Conservation (phyloP, 1,140 invertebrate species). For the Drosophila trapezifrons region DNA sequence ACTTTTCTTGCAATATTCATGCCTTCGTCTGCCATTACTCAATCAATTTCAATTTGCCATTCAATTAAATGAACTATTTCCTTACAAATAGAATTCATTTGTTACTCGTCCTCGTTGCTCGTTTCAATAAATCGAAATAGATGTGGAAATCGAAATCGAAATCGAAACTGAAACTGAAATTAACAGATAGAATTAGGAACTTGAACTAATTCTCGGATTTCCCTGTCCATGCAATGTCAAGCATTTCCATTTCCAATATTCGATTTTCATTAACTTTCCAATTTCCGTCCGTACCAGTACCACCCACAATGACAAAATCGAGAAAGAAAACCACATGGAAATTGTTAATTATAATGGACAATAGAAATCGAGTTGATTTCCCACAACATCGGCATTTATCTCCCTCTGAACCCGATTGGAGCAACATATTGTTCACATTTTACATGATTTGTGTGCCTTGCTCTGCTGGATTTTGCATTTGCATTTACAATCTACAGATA, state of each 20-base stretch:
- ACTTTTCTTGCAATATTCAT: conserved; percentile 15
- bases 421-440: conserved; percentile 36
- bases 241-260: conserved; percentile 25
- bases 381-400: conserved; percentile 11
- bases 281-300: conserved; percentile 19
- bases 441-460: conserved; percentile 29
- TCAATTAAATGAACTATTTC: conserved; percentile 37
- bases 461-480: conserved; percentile 6
- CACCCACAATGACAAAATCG: background rate
- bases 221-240: too few species aligned
- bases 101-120: background rate
- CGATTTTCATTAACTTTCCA: conserved; percentile 74
- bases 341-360: conserved; percentile 74
- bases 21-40: conserved; percentile 3
- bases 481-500: conserved; percentile 2
- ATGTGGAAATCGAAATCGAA: background rate
- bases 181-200: conserved; percentile 16
- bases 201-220: conserved; percentile 24
- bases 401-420: background rate
- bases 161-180: background rate
- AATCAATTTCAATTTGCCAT: conserved; percentile 39
- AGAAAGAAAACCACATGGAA: conserved; percentile 49
- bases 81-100: conserved; percentile 24
- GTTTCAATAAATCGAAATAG: conserved; percentile 18
- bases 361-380: conserved; percentile 55